These are phyloP conservation scores for Pangasius sanitwongsei DNA, from an alignment of 2,797 vertebrate species.

Conservation along the genomic window DNA sequence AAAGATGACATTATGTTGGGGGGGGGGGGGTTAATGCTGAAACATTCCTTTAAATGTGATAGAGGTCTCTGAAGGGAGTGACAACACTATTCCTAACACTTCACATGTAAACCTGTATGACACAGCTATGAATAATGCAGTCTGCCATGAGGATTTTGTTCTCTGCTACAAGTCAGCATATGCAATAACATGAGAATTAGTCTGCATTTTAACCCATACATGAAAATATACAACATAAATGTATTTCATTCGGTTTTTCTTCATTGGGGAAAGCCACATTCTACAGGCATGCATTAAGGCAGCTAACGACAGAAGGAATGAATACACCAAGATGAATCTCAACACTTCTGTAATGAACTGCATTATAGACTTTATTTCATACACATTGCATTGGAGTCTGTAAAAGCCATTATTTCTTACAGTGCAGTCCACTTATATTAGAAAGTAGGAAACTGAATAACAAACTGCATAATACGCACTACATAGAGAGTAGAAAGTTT, in stretches of 20 bases:
- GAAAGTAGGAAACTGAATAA: neutral
- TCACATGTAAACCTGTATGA: conserved; percentile 37
- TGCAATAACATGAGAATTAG: neutral
- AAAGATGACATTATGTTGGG: neutral
- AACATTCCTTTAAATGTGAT: neutral
- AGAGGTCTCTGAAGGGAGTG: neutral
- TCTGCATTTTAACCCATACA: neutral
- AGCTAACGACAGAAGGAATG: neutral
- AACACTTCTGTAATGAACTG: neutral
- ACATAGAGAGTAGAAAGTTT: too few species aligned
- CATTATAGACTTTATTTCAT: neutral
- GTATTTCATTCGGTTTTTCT: neutral
- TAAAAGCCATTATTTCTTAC: neutral
- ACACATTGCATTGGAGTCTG: neutral
- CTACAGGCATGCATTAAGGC: neutral
- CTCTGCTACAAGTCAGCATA: neutral
- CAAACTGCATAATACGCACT: too few species aligned
- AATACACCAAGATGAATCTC: neutral
- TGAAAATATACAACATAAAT: neutral
- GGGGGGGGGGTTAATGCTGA: neutral
- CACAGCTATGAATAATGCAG: conserved; percentile 43
- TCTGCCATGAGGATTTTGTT: neutral
- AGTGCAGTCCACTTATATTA: neutral
- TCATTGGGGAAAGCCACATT: neutral
- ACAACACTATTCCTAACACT: neutral